These are phyloP conservation scores for Mesitornis unicolor DNA, from an alignment of 2,113 vertebrate genomes.

Conservation along the genomic window DNA sequence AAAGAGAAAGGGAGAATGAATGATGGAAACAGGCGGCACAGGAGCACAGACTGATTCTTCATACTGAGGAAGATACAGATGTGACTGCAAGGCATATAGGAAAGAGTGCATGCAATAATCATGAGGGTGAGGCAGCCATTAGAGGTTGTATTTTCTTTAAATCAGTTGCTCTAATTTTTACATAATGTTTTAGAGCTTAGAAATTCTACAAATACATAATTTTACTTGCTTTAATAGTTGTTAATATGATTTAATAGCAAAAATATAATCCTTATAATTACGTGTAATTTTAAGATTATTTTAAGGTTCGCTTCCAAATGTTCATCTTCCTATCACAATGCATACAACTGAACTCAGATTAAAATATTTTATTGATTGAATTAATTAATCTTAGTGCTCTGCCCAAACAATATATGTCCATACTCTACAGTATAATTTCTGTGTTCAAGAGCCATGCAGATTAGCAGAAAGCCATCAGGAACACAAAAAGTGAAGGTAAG, in stretches of 20 bases:
- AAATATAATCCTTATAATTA: conserved; percentile 54
- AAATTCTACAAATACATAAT: conserved; percentile 48
- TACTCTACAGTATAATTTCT: conserved; percentile 6
- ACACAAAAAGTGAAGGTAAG: neutral
- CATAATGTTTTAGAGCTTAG: conserved; percentile 50
- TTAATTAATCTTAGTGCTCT: neutral
- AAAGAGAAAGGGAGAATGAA: too few relatives aligned
- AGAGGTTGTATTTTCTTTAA: neutral
- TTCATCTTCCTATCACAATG: conserved; percentile 50
- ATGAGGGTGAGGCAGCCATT: neutral
- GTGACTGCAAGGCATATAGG: neutral
- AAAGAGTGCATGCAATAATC: neutral
- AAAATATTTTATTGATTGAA: conserved; percentile 34
- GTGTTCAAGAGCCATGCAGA: neutral
- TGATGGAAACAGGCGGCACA: neutral
- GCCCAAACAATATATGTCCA: conserved; percentile 38
- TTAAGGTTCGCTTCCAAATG: conserved; percentile 49
- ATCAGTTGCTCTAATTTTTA: conserved; percentile 22
- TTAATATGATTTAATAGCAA: conserved; percentile 54
- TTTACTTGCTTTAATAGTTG: conserved; percentile 56
- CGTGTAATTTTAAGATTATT: conserved; percentile 57
- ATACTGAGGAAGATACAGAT: neutral
- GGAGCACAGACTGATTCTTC: neutral
- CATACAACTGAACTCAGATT: conserved; percentile 40
- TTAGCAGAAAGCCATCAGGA: neutral